Percentiles rank a stretch among this genome's conserved stretches.
phyloP scores from a whole-genome alignment of 2,113 vertebrate species.

The Megaceryle maxima region DNA sequence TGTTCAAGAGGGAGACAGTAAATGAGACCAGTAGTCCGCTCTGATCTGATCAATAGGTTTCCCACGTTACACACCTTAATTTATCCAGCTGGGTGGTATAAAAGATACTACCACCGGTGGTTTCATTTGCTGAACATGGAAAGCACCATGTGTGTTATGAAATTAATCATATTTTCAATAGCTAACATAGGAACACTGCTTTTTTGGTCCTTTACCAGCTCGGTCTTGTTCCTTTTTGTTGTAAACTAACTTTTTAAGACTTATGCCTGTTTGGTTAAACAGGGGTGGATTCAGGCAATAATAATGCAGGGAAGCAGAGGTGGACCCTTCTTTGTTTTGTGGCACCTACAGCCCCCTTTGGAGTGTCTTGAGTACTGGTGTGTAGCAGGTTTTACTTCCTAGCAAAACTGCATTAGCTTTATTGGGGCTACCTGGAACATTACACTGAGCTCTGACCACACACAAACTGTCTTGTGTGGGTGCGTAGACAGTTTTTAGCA shows the following conservation, averaged over 20 bases:
- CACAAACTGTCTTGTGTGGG: neutral
- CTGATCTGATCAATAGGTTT: neutral
- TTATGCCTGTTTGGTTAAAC: neutral
- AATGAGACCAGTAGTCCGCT: neutral
- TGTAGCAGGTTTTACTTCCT: neutral
- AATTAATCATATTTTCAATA: neutral
- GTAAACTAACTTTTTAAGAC: neutral
- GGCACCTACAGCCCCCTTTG: neutral
- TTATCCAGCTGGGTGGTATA: neutral
- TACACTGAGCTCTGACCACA: neutral
- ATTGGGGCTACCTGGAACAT: neutral
- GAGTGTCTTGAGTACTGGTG: neutral
- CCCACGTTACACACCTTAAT: neutral
- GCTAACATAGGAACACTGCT: accelerated
- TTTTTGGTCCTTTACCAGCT: neutral
- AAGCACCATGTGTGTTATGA: neutral
- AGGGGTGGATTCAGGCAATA: neutral
- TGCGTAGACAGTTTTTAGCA: neutral
- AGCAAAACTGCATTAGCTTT: neutral
- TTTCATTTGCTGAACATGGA: neutral
- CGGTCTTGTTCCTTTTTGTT: neutral
- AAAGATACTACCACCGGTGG: neutral
- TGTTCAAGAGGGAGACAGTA: neutral
- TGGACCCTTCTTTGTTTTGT: neutral
- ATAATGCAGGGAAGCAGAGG: neutral